phyloP scores from a whole-genome alignment of 1,140 invertebrate species.

The Onthophagus taurus region DNA sequence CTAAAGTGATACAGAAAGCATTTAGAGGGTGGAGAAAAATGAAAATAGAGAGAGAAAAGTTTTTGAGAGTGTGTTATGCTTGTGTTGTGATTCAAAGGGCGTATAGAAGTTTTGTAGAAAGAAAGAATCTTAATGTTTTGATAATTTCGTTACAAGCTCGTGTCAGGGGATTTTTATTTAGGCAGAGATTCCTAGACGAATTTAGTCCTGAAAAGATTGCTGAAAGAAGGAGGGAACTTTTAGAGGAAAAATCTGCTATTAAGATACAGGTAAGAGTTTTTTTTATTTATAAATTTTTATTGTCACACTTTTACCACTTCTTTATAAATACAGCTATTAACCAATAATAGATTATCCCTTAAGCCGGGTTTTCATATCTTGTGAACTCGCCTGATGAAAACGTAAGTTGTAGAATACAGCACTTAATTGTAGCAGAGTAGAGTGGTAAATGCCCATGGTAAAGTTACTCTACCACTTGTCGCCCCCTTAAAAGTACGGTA shows the following conservation, averaged over 20 bases:
- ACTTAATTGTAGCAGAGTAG: no score
- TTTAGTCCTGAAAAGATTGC: background rate
- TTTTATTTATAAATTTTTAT: background rate
- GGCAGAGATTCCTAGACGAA: background rate
- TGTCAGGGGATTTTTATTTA: constrained; percentile 2
- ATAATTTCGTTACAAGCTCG: constrained; percentile 1
- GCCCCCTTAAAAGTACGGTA: no score
- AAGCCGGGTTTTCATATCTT: no score
- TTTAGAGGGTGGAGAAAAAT: constrained; percentile 35
- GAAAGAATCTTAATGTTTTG: background rate
- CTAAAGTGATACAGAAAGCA: constrained; percentile 13
- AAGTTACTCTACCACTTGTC: no score
- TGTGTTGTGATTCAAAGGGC: constrained; percentile 6
- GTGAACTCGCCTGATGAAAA: no score
- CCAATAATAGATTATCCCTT: no score
- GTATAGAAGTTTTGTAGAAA: constrained; percentile 11
- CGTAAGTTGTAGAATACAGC: no score
- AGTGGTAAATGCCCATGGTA: no score
- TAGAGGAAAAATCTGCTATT: background rate
- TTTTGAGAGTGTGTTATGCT: background rate
- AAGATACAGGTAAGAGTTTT: constrained; percentile 3
- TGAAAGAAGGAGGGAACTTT: background rate
- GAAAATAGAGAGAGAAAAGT: constrained; percentile 10
- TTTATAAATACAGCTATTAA: no score
- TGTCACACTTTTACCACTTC: no score